phyloP scores from a whole-genome alignment of 2,113 vertebrate species.

The Numenius arquata region DNA sequence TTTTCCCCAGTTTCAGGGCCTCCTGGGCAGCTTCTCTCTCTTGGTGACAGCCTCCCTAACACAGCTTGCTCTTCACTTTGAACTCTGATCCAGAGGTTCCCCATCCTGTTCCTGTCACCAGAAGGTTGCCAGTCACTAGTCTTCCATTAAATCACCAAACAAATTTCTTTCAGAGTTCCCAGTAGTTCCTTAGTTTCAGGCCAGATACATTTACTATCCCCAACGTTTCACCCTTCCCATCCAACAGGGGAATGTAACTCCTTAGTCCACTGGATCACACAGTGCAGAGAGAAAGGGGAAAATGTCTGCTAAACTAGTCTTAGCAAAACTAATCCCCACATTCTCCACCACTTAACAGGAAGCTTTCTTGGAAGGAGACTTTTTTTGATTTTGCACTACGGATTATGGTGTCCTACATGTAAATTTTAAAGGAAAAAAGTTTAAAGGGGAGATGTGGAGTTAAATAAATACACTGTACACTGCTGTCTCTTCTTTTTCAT shows the following conservation, averaged over 20 bases:
- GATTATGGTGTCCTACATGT: background rate
- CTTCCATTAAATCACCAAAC: background rate
- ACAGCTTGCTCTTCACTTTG: background rate
- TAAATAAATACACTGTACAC: background rate
- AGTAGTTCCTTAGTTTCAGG: background rate
- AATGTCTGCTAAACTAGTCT: background rate
- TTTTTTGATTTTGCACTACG: background rate
- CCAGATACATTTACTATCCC: background rate
- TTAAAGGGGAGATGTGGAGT: background rate
- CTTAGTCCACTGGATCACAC: background rate
- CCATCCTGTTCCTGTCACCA: background rate
- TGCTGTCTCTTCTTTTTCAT: background rate
- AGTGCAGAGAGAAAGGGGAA: background rate
- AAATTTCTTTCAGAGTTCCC: background rate
- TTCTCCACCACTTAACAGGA: background rate
- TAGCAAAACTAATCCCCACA: background rate
- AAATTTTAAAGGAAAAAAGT: background rate
- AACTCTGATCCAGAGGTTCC: background rate
- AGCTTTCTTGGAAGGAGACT: background rate
- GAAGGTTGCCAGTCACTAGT: background rate
- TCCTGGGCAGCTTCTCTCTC: background rate
- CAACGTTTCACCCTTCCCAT: background rate
- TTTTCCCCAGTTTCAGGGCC: background rate
- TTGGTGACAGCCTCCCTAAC: background rate
- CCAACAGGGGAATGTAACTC: background rate